These are phyloP conservation scores for Capricornis sumatraensis DNA, from an alignment of 2,113 vertebrate species.

Conservation along the genomic window DNA sequence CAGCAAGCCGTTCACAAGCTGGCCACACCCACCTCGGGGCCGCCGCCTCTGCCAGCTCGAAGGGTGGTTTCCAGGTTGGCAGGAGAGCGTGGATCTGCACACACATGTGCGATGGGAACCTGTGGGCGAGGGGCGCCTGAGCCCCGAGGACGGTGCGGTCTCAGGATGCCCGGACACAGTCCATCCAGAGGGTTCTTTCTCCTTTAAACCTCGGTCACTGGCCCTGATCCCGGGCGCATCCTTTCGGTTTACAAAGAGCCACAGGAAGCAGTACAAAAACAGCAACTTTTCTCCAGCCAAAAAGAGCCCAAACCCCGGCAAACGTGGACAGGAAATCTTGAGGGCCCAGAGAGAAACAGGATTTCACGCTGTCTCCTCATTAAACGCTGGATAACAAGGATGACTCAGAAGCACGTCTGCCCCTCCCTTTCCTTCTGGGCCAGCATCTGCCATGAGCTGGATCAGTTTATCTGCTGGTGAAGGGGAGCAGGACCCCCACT, in stretches of 20 bases:
- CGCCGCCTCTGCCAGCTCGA: not conserved
- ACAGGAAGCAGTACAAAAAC: slow-evolving; percentile 46
- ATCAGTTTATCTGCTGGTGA: not conserved
- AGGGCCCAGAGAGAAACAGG: slow-evolving; percentile 52
- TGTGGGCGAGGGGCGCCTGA: not conserved
- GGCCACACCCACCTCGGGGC: not conserved
- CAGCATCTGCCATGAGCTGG: not conserved
- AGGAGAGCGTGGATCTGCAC: not conserved
- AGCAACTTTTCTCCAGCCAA: slow-evolving; percentile 24
- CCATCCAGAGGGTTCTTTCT: not conserved
- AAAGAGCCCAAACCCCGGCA: not conserved
- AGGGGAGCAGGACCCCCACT: not conserved
- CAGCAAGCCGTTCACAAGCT: not conserved
- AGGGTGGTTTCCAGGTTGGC: accelerated
- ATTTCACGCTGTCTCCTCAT: slow-evolving; percentile 59
- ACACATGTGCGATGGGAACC: not conserved
- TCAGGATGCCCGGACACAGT: not conserved
- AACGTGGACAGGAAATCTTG: slow-evolving; percentile 45
- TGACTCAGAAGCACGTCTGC: not conserved
- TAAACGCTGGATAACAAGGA: not conserved
- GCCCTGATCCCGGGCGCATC: not conserved
- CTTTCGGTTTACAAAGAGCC: slow-evolving; percentile 39
- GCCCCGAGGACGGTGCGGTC: not conserved
- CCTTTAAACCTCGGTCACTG: not conserved
- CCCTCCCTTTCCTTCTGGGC: not conserved